These are phyloP conservation scores for Polyploca ridens DNA, from an alignment of 2,888 invertebrate genomes.

Conservation along the genomic window DNA sequence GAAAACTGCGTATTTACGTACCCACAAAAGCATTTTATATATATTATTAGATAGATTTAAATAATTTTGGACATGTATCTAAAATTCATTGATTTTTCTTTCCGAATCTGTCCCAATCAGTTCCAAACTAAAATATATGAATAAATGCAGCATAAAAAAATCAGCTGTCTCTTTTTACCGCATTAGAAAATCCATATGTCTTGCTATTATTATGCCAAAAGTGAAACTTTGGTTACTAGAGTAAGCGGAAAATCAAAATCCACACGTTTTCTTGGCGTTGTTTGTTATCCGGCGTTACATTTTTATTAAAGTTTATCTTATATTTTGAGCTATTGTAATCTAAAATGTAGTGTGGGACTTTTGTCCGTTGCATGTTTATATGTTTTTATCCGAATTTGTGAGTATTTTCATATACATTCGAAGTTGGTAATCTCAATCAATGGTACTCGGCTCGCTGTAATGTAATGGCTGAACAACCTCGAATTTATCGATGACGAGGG, in stretches of 20 bases:
- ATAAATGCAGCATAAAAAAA: not conserved
- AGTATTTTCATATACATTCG: slow-evolving; percentile 51
- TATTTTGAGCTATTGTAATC: slow-evolving; percentile 63
- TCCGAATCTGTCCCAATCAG: not conserved
- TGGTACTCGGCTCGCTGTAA: slow-evolving; percentile 31
- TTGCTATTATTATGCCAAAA: not conserved
- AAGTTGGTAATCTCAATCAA: slow-evolving; percentile 23
- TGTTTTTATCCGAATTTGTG: slow-evolving; percentile 62
- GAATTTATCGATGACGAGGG: slow-evolving; percentile 42
- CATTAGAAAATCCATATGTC: not conserved
- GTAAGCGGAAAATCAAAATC: slow-evolving; percentile 59
- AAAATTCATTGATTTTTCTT: slow-evolving; percentile 1
- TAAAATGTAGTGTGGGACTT: slow-evolving; percentile 71
- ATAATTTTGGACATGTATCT: not conserved
- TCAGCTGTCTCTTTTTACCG: not conserved
- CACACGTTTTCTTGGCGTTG: slow-evolving; percentile 83
- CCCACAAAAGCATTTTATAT: too few species aligned
- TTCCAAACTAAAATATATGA: not conserved
- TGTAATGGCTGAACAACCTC: slow-evolving; percentile 69
- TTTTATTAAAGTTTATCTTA: slow-evolving; percentile 66
- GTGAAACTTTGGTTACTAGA: slow-evolving; percentile 2
- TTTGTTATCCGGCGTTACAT: slow-evolving; percentile 78
- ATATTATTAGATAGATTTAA: too few species aligned
- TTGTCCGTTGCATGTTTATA: slow-evolving; percentile 56
- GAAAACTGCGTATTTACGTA: too few species aligned